Percentiles rank a stretch among this genome's conserved stretches.
These are phyloP conservation scores for Parauchenoglanis punctatus DNA, from an alignment of 2,797 vertebrate genomes.

Conservation along the genomic window DNA sequence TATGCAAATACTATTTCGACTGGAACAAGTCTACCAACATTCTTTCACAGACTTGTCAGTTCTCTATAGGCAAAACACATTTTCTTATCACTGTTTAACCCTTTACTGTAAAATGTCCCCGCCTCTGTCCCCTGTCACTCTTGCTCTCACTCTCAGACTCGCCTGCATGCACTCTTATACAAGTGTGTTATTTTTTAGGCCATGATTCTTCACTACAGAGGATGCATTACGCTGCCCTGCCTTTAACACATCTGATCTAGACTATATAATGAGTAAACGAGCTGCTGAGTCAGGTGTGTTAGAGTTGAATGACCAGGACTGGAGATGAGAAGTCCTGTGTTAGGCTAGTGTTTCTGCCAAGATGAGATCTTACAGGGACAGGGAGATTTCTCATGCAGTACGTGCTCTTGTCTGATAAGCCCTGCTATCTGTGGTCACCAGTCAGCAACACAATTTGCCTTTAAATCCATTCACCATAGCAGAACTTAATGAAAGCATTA, in stretches of 20 bases:
- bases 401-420: constrained; percentile 41
- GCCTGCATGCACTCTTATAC: background rate
- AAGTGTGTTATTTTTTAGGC: background rate
- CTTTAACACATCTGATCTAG: background rate
- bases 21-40: background rate
- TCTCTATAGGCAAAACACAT: background rate
- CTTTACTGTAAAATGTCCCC: background rate
- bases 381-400: background rate
- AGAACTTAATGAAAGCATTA: background rate
- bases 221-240: background rate
- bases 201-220: background rate
- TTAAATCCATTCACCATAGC: background rate
- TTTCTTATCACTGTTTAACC: constrained; percentile 4
- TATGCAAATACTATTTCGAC: background rate
- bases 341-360: constrained; percentile 7
- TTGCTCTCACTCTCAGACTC: background rate
- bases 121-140: background rate
- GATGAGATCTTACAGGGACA: constrained; percentile 34
- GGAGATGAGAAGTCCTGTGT: background rate
- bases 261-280: background rate
- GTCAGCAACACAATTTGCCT: constrained; percentile 10
- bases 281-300: background rate
- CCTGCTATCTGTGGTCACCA: constrained; percentile 10
- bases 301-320: background rate
- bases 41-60: background rate